Evolutionary conservation across 2,888 invertebrate genomes (phyloP), one percentile per base, ranked within the genome.

Genomic region (Linnaemya tessellans): DNA sequence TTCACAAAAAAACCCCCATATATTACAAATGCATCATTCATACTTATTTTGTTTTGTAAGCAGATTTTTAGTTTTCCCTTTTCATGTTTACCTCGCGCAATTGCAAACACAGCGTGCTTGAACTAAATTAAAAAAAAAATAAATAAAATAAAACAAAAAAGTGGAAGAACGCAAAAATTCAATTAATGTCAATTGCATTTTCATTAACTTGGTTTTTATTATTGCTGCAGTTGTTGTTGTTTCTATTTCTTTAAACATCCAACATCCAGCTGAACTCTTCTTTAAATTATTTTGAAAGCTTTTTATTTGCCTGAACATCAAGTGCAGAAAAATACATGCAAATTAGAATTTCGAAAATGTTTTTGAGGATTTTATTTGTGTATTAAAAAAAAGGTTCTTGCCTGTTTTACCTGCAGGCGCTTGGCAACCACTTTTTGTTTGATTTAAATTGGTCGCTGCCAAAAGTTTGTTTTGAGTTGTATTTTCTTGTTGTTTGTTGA

Each of bases 101-200:
- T 62, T 74, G 51, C 43, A 68, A 54, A n/a, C 22, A 74, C 41
- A 49, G 20, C 25, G 51, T 25, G 35, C 71, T 46, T 43, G 20
- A 30, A 46, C 25, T 41, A 18, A 49, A 49, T 62, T 49, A 38
- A 78, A 38, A 38, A 1, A 13, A 25, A 25, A 25, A 43, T 0
- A 11, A n/a, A 54, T 22, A 78, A 25, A 38, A 1, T 4, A 38
- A 25, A 41, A 43, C 2, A 30, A 30, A 30, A 30, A 15, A 20
- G n/a, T 56, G 8, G 9, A 75, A n/a, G 38, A 64, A 81, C 10
- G 77, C 43, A 80, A 77, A 78, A 70, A 77, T 79, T 80, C 68
- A 85, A 85, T 85, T 85, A 82, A 81, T 85, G 84, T 74, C 81
- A 85, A 79, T 82, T 79, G 78, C 78, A 85, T 71, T 82, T 81